Percentiles rank a stretch among this genome's conserved stretches.
Evolutionary conservation across 2,113 vertebrate genomes (phyloP).

Genomic region (Microcebus lehilahytsara): DNA sequence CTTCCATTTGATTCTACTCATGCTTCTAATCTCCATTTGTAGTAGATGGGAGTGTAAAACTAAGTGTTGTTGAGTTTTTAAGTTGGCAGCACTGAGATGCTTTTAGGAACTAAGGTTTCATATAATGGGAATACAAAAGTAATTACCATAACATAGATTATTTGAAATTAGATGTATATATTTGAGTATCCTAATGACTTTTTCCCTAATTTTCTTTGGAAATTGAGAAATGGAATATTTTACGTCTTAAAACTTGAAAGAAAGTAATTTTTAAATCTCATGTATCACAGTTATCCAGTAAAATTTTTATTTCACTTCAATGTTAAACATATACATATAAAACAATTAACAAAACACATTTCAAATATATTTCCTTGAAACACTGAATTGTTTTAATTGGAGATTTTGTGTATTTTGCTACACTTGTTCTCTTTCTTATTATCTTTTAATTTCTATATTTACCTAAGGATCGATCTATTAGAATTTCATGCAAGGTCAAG

Average conservation of each 20-base stretch:
- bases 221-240: background rate
- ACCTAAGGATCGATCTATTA: background rate
- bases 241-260: background rate
- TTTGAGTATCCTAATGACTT: background rate
- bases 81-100: background rate
- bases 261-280: constrained; percentile 24
- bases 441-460: constrained; percentile 36
- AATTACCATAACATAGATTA: background rate
- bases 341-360: constrained; percentile 10
- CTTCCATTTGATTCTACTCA: constrained; percentile 16
- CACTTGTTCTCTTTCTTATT: background rate
- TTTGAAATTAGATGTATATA: background rate
- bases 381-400: background rate
- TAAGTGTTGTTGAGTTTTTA: constrained; percentile 32
- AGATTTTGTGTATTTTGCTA: constrained; percentile 1
- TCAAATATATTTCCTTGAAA: constrained; percentile 14
- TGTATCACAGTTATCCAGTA: background rate
- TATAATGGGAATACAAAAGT: background rate
- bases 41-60: background rate
- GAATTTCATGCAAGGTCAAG: background rate
- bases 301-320: background rate
- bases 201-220: background rate
- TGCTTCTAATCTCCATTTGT: background rate
- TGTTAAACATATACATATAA: constrained; percentile 17
- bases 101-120: constrained; percentile 12